A percentile compares a stretch with the other conserved stretches of the same genome.
Conservation (phyloP, 2,113 vertebrate species). For the Toxotes chatareus region DNA sequence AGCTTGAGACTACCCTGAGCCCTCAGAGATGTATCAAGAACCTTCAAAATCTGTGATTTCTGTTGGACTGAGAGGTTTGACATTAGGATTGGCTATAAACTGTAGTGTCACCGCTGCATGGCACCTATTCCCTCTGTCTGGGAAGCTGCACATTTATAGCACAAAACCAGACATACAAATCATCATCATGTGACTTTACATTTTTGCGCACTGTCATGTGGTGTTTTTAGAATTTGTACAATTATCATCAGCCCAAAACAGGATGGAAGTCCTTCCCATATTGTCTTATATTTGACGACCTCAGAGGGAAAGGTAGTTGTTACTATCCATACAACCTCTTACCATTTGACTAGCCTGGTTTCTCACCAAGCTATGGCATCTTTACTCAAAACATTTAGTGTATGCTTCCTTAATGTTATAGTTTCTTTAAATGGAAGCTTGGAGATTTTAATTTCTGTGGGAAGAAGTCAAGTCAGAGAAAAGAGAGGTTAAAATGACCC, state of each 20-base stretch:
- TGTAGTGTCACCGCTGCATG: conserved; percentile 9
- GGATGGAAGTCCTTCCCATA: neutral
- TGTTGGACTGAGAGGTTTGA: conserved; percentile 14
- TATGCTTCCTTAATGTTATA: neutral
- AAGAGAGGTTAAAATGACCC: conserved; percentile 70
- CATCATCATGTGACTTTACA: neutral
- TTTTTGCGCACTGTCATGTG: neutral
- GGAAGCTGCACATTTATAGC: neutral
- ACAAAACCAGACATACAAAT: conserved; percentile 8
- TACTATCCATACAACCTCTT: conserved; percentile 21
- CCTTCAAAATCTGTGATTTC: conserved; percentile 33
- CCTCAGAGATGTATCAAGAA: conserved; percentile 34
- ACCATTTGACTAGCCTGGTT: conserved; percentile 19
- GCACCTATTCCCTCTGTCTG: conserved; percentile 4
- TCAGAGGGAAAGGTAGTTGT: conserved; percentile 15
- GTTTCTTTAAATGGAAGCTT: conserved; percentile 18
- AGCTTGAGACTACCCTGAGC: conserved; percentile 10
- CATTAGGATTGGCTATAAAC: conserved; percentile 13
- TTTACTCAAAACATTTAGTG: conserved; percentile 17
- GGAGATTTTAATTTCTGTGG: conserved; percentile 43
- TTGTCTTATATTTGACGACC: conserved; percentile 9
- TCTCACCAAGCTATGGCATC: conserved; percentile 8
- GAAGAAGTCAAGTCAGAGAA: conserved; percentile 56
- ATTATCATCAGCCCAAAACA: neutral
- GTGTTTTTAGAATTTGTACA: neutral